Conservation (phyloP, 1,140 invertebrate species). For the Sitophilus oryzae region DNA sequence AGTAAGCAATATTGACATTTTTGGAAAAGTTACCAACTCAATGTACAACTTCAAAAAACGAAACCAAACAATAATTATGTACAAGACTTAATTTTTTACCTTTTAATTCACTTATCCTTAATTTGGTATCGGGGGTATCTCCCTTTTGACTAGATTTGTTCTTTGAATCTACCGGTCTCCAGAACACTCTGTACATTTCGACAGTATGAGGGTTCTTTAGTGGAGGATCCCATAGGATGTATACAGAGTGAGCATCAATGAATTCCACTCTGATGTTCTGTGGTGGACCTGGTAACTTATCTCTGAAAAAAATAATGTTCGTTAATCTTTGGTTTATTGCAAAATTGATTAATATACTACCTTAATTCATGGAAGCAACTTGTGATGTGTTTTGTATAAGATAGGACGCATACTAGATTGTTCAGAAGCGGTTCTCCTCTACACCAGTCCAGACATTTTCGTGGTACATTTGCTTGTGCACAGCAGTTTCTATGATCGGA, state of each 20-base stretch:
- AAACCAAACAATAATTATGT: background rate
- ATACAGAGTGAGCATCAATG: conserved; percentile 53
- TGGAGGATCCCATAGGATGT: conserved; percentile 69
- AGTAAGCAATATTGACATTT: too few species aligned
- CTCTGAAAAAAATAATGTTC: conserved; percentile 41
- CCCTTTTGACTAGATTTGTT: conserved; percentile 33
- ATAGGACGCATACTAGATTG: conserved; percentile 61
- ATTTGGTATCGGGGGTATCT: conserved; percentile 64
- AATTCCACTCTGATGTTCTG: conserved; percentile 60
- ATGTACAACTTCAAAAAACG: too few species aligned
- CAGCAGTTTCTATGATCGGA: conserved; percentile 76
- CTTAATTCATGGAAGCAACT: conserved; percentile 72
- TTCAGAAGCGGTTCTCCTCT: conserved; percentile 57
- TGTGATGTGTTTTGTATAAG: conserved; percentile 67
- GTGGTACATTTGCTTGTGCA: conserved; percentile 64
- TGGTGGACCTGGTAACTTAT: conserved; percentile 72
- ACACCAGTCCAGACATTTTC: conserved; percentile 71
- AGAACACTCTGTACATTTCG: conserved; percentile 71
- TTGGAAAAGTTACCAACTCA: too few species aligned
- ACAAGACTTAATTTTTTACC: conserved; percentile 8
- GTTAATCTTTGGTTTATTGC: background rate
- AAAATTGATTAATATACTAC: conserved; percentile 11
- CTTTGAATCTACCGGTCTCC: conserved; percentile 47
- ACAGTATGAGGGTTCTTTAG: conserved; percentile 74
- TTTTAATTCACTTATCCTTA: conserved; percentile 62